Percentiles rank a stretch among this genome's conserved stretches.
phyloP scores from a whole-genome alignment of 1,140 invertebrate species.

The Diachasmimorpha longicaudata region DNA sequence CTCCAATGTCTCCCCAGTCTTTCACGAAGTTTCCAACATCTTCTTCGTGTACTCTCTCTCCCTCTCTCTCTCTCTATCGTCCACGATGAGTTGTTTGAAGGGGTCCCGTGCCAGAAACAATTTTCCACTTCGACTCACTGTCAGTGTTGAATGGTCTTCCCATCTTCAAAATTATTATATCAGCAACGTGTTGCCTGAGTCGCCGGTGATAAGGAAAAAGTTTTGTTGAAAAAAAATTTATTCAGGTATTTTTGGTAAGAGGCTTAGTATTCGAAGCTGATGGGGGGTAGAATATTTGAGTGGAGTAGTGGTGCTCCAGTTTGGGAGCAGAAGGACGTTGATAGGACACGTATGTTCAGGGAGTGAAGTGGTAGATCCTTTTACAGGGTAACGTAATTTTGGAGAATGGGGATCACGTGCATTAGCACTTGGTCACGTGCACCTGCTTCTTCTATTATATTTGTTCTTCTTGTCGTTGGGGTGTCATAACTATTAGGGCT shows the following conservation, averaged over 20 bases:
- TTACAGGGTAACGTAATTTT: background rate
- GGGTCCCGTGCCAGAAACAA: background rate
- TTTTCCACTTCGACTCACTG: background rate
- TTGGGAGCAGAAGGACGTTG: background rate
- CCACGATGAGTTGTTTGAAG: background rate
- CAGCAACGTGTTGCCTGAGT: background rate
- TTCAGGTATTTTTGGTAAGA: background rate
- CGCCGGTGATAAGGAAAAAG: background rate
- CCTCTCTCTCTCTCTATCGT: too few relatives aligned
- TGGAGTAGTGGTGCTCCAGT: background rate
- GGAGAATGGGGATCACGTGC: background rate
- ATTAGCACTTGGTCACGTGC: conserved; percentile 5
- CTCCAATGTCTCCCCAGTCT: background rate
- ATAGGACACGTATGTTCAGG: background rate
- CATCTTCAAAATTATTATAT: background rate
- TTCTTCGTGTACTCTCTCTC: background rate
- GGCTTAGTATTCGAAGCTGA: background rate
- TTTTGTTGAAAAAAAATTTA: background rate
- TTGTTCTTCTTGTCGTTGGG: background rate
- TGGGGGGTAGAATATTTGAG: background rate
- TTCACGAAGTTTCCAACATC: background rate
- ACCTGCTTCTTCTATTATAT: background rate
- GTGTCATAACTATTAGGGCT: background rate
- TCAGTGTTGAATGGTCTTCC: background rate
- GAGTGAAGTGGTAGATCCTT: background rate